These are phyloP conservation scores for Phylloscopus trochiloides DNA, from an alignment of 2,113 vertebrate species.

Conservation along the genomic window DNA sequence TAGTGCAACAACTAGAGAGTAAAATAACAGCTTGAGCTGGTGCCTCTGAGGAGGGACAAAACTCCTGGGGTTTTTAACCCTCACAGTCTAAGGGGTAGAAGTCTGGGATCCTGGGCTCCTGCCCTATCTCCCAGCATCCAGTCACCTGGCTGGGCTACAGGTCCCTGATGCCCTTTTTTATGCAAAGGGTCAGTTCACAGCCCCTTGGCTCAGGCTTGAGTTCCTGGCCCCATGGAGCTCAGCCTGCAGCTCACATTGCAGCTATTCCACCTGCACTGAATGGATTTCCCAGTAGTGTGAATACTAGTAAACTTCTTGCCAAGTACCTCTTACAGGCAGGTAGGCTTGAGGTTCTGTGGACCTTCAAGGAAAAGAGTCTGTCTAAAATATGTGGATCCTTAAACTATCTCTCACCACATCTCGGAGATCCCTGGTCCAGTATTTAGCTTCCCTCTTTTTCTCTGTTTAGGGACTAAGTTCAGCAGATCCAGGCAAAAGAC, in stretches of 20 bases:
- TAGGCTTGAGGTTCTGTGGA: not conserved
- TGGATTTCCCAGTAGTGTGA: not conserved
- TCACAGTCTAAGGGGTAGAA: not conserved
- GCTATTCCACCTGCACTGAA: not conserved
- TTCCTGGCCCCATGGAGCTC: fast-evolving
- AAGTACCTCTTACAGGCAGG: not conserved
- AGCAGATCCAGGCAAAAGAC: not conserved
- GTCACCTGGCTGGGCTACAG: not conserved
- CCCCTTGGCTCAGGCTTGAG: not conserved
- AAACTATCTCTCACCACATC: not conserved
- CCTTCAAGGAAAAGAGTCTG: not conserved
- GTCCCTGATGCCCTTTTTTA: no score
- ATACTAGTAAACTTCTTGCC: not conserved
- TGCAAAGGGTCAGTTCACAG: not conserved
- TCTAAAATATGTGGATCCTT: not conserved
- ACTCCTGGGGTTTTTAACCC: not conserved
- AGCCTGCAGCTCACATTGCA: not conserved
- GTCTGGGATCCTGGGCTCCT: not conserved
- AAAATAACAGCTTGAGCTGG: fast-evolving
- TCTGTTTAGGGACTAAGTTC: not conserved
- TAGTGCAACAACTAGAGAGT: not conserved
- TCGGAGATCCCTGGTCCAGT: not conserved
- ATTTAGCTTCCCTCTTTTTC: not conserved
- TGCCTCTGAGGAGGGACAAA: not conserved
- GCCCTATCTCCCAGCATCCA: fast-evolving